These are phyloP conservation scores for Yponomeuta plumbellus DNA, from an alignment of 2,888 invertebrate species.

Conservation along the genomic window DNA sequence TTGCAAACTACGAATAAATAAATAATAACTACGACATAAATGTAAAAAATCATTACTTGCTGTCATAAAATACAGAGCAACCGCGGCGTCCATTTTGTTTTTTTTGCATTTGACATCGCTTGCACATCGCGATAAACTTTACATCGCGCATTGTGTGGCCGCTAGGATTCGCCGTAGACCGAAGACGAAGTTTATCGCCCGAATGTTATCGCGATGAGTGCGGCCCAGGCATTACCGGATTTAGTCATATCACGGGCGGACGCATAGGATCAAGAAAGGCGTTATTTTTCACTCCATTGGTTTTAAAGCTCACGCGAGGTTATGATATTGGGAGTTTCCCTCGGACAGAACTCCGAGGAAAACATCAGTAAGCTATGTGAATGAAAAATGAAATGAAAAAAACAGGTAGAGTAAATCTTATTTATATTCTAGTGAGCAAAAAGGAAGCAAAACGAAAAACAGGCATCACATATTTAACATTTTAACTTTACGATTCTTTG, in stretches of 20 bases:
- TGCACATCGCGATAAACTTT: too few relatives aligned
- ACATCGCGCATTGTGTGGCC: too few relatives aligned
- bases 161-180: too few relatives aligned
- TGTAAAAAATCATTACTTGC: too few relatives aligned
- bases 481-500: slow-evolving; percentile 13
- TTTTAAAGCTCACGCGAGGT: neutral
- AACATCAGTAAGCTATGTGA: neutral
- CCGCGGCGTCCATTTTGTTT: too few relatives aligned
- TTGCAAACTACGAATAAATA: too few relatives aligned
- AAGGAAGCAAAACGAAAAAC: neutral
- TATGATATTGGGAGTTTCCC: neutral
- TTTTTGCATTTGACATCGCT: too few relatives aligned
- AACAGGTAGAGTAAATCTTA: neutral
- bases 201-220: too few relatives aligned
- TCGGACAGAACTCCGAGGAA: neutral
- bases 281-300: neutral
- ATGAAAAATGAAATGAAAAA: neutral
- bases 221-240: too few relatives aligned
- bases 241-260: neutral
- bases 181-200: too few relatives aligned
- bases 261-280: neutral
- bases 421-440: neutral
- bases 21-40: too few relatives aligned
- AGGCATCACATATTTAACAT: slow-evolving; percentile 7
- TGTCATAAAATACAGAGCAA: too few relatives aligned